Conservation (phyloP, 2,113 vertebrate species). For the Lampris incognitus region DNA sequence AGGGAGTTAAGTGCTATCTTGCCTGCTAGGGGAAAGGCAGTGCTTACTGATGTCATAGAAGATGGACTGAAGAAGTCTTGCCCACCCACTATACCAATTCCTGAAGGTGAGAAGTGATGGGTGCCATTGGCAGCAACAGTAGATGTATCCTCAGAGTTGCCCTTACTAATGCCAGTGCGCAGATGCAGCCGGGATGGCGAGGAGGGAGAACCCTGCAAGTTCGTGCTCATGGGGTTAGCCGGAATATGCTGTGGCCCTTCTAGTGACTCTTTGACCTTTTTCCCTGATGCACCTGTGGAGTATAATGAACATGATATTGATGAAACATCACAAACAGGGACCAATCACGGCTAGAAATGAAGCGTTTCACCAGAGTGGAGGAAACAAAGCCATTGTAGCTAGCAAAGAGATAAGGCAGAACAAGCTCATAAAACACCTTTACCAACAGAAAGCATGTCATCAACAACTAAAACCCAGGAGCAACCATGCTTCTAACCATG, state of each 20-base stretch:
- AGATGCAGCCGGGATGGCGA: constrained; percentile 87
- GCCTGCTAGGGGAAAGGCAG: constrained; percentile 89
- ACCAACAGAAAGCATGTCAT: no score
- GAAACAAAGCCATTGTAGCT: no score
- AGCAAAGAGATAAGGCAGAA: no score
- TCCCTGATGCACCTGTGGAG: constrained; percentile 90
- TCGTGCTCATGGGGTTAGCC: constrained; percentile 47
- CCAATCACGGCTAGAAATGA: neutral
- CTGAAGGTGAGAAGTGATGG: constrained; percentile 92
- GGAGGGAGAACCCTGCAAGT: constrained; percentile 83
- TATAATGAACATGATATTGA: constrained; percentile 76
- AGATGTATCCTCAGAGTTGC: constrained; percentile 77
- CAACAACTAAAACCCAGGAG: no score
- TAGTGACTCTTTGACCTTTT: constrained; percentile 92
- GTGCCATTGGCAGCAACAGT: constrained; percentile 91
- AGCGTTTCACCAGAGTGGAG: constrained; percentile 27
- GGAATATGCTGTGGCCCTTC: constrained; percentile 85
- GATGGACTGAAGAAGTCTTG: constrained; percentile 91
- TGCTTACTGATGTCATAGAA: constrained; percentile 87
- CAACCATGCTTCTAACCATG: no score
- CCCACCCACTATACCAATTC: constrained; percentile 79
- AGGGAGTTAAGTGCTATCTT: constrained; percentile 94
- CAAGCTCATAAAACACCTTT: no score
- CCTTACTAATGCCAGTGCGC: constrained; percentile 77
- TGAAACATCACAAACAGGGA: neutral